A percentile compares a stretch with the other conserved stretches of the same genome.
Evolutionary conservation across 2,888 invertebrate genomes (phyloP).

Genomic region (Pimpla rufipes): DNA sequence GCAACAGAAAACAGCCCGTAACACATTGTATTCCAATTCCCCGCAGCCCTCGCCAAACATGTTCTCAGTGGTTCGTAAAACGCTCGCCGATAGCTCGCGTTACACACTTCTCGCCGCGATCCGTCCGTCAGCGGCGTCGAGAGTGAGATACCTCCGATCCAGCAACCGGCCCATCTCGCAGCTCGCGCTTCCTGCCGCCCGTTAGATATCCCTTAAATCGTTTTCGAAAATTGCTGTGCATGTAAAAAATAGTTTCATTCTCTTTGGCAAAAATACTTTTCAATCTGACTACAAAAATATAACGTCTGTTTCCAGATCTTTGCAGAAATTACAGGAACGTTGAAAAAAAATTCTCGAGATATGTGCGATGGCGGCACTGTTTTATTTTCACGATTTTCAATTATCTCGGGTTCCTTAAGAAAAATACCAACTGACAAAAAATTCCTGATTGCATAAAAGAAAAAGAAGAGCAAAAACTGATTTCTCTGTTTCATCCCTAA

Average conservation of each 20-base stretch:
- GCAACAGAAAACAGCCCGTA: too few species aligned
- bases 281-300: not conserved
- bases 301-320: too few species aligned
- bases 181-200: conserved; percentile 36
- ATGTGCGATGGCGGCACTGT: too few species aligned
- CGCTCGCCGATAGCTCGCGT: not conserved
- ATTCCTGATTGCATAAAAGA: too few species aligned
- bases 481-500: too few species aligned
- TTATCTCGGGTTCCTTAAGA: too few species aligned
- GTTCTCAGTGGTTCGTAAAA: not conserved
- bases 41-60: not conserved
- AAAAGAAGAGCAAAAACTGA: too few species aligned
- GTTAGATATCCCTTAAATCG: conserved; percentile 45
- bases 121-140: not conserved
- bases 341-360: too few species aligned
- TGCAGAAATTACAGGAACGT: too few species aligned
- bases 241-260: not conserved
- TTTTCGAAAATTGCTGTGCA: not conserved
- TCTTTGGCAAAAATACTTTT: not conserved
- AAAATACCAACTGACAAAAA: too few species aligned
- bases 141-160: conserved; percentile 46
- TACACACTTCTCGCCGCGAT: not conserved
- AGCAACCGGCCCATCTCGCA: conserved; percentile 45
- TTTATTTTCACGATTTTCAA: too few species aligned
- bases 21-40: not conserved